Percentiles rank a stretch among this genome's conserved stretches.
phyloP scores from a whole-genome alignment of 2,797 vertebrate genomes.

The Macrochelys suwanniensis region DNA sequence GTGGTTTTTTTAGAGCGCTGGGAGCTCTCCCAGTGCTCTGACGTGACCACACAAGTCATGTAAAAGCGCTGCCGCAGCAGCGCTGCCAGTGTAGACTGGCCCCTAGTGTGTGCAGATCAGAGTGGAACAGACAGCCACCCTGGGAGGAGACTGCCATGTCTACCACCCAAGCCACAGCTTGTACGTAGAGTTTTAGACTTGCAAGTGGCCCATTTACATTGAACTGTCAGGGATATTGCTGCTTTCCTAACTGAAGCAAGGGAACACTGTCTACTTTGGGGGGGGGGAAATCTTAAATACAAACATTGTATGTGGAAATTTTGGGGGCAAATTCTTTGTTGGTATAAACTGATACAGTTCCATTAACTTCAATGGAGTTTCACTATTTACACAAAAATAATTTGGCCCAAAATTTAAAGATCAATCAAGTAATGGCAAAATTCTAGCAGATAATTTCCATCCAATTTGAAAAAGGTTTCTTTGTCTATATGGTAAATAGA shows the following conservation, averaged over 20 bases:
- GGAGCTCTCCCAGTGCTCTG: too few species aligned
- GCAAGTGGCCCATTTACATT: neutral
- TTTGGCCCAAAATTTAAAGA: neutral
- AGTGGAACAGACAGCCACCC: neutral
- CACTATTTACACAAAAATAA: neutral
- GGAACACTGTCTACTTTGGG: neutral
- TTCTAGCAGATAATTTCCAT: neutral
- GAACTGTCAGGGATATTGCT: neutral
- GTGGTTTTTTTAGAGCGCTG: too few species aligned
- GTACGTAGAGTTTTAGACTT: neutral
- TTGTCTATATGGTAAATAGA: neutral
- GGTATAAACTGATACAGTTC: neutral
- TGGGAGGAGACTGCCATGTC: neutral
- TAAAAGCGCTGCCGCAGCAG: too few species aligned
- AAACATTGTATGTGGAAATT: neutral
- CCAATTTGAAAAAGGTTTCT: neutral
- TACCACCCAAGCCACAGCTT: neutral
- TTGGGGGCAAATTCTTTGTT: neutral
- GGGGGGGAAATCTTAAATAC: neutral
- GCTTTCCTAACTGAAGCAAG: neutral
- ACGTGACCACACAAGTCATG: too few species aligned
- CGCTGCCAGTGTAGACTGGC: too few species aligned
- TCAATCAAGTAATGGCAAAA: neutral
- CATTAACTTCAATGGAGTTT: neutral
- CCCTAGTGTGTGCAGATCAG: neutral